Evolutionary conservation across 1,140 invertebrate genomes (phyloP).

Genomic region (Drosophila hydei): DNA sequence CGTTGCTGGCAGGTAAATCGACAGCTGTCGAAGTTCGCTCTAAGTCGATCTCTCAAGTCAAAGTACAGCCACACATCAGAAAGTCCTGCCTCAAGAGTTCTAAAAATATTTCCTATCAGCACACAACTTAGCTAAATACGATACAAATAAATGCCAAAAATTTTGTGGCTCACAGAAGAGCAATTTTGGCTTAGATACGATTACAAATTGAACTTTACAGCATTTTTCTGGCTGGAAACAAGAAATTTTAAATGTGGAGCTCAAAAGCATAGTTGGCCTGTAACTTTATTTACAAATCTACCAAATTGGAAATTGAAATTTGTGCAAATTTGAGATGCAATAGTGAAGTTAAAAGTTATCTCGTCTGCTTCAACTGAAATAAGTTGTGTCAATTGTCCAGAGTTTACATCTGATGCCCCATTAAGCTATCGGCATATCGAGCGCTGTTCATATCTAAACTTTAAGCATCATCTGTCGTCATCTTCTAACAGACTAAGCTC

Average conservation of each 20-base stretch:
- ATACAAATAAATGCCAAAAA: slow-evolving; percentile 96
- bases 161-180: slow-evolving; percentile 89
- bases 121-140: slow-evolving; percentile 88
- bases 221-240: slow-evolving; percentile 93
- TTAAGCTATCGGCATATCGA: too few relatives aligned
- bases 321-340: too few relatives aligned
- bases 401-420: too few relatives aligned
- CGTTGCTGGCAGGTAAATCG: neutral
- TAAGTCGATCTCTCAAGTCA: too few relatives aligned
- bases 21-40: slow-evolving; percentile 79
- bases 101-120: too few relatives aligned
- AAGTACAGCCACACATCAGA: too few relatives aligned
- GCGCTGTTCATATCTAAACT: neutral
- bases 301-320: slow-evolving; percentile 62
- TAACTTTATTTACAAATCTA: slow-evolving; percentile 92
- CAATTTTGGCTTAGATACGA: neutral
- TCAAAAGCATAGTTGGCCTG: slow-evolving; percentile 88
- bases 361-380: too few relatives aligned
- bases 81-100: too few relatives aligned
- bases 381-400: too few relatives aligned
- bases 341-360: too few relatives aligned
- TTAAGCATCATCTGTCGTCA: slow-evolving; percentile 6
- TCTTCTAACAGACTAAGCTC: too few relatives aligned
- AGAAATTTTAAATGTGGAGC: slow-evolving; percentile 93
- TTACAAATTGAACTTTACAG: neutral